These are phyloP conservation scores for Epinotia ramella DNA, from an alignment of 2,888 invertebrate species.

Conservation along the genomic window DNA sequence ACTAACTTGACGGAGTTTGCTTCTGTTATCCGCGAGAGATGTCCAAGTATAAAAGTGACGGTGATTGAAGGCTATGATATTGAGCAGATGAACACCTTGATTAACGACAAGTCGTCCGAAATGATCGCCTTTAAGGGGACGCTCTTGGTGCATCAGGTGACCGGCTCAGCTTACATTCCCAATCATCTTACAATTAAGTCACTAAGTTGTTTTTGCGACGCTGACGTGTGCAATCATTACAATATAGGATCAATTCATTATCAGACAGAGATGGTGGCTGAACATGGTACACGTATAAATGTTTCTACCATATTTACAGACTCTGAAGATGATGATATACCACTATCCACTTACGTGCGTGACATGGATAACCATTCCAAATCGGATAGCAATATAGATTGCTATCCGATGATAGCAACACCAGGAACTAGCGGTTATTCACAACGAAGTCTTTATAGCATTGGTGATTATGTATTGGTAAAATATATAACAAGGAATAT, in stretches of 20 bases:
- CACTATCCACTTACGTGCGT: too few species aligned
- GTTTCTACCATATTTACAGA: too few species aligned
- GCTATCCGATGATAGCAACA: too few species aligned
- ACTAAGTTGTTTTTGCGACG: background rate
- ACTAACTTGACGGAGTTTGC: constrained; percentile 1
- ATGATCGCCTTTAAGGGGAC: constrained; percentile 28
- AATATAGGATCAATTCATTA: background rate
- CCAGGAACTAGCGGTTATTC: too few species aligned
- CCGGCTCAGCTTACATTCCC: background rate
- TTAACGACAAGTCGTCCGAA: constrained; percentile 46
- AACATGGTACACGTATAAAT: too few species aligned
- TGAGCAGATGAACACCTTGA: constrained; percentile 1
- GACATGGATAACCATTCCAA: too few species aligned
- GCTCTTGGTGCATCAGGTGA: background rate
- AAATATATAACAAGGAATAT: too few species aligned
- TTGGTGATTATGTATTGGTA: too few species aligned
- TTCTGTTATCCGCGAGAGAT: constrained; percentile 2
- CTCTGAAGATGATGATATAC: too few species aligned
- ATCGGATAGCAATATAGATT: too few species aligned
- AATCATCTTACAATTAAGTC: constrained; percentile 10
- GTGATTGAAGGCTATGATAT: background rate
- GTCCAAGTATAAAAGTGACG: background rate
- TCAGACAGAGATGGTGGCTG: background rate
- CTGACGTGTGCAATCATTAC: background rate
- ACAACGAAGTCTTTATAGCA: too few species aligned